phyloP scores from a whole-genome alignment of 2,113 vertebrate species.

The Odontesthes bonariensis region DNA sequence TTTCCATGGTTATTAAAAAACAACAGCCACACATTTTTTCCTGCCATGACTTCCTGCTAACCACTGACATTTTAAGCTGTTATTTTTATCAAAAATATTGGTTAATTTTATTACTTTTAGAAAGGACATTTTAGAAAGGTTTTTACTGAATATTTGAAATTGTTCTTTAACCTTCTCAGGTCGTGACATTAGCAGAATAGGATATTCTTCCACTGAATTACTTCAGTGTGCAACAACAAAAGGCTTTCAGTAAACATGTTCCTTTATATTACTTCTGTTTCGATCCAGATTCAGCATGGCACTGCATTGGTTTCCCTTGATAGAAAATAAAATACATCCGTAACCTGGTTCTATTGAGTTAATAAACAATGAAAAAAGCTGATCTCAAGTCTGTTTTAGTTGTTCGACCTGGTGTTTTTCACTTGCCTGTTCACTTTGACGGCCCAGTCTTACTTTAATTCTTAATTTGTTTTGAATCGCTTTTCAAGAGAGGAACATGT shows the following conservation, averaged over 20 bases:
- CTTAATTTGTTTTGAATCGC: background rate
- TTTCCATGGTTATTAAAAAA: conserved; percentile 47
- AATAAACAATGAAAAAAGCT: background rate
- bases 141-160: conserved; percentile 2
- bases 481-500: conserved; percentile 13
- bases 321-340: conserved; percentile 6
- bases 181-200: background rate
- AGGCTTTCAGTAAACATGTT: background rate
- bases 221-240: background rate
- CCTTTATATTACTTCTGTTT: background rate
- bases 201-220: rapidly evolving
- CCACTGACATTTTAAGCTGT: conserved; percentile 11
- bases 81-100: background rate
- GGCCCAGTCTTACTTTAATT: too few relatives aligned
- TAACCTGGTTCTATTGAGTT: background rate
- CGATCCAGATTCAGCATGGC: background rate
- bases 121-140: background rate
- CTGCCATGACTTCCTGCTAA: conserved; percentile 27
- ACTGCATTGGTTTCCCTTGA: background rate
- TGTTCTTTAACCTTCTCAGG: background rate
- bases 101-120: background rate
- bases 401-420: too few relatives aligned
- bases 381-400: conserved; percentile 1
- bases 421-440: background rate
- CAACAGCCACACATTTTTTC: conserved; percentile 8